Evolutionary conservation across 1,140 invertebrate genomes (phyloP), one percentile per base, ranked within the genome.

Genomic region (Drosophila triauraria): DNA sequence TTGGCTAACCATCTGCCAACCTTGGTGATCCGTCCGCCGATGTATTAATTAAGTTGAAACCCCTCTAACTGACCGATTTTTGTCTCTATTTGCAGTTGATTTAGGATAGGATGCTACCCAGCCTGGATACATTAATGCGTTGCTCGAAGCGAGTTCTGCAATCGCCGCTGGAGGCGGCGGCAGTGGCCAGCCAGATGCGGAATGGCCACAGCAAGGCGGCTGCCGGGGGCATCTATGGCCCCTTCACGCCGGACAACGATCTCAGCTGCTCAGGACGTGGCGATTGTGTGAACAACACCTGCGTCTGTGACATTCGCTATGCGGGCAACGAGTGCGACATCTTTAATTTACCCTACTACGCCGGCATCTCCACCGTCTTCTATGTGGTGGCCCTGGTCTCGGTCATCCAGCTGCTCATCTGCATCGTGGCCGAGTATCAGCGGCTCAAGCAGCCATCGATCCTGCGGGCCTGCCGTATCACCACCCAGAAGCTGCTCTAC

Each of bases 401-500:
- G 78, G 94, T 98, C 23, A 95, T 97, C 44, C 98, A 99, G 93
- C 94, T 99, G 60, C 95, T 97, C 40, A 97, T 97, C 93, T 97
- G 96, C 91, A 95, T 97, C 61, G 94, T 96, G 32, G 95, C 95
- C 15, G 97, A 98, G 93, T 98, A 97, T 94, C 94, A 96, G 74
- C 94, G 96, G 77, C 95, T 97, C 93, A 97, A 98, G 93, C 95
- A 96, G 47, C 97, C 96, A 10, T 96, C 96, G 2, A 93, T 98
- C 60, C 91, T 97, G 1, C 94, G 95, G 68, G 97, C 97, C 9
- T 98, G 97, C 91, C 95, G 96, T 80, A 95, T 98, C 43, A 98
- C 97, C 57, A 98, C 96, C 4, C 98, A 98, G 91, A 99, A 99
- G 94, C 94, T 98, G 75, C 94, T 99, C 8, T 98, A 98, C 91